Evolutionary conservation across 2,888 invertebrate genomes (phyloP).

Genomic region (Xanthia togata): DNA sequence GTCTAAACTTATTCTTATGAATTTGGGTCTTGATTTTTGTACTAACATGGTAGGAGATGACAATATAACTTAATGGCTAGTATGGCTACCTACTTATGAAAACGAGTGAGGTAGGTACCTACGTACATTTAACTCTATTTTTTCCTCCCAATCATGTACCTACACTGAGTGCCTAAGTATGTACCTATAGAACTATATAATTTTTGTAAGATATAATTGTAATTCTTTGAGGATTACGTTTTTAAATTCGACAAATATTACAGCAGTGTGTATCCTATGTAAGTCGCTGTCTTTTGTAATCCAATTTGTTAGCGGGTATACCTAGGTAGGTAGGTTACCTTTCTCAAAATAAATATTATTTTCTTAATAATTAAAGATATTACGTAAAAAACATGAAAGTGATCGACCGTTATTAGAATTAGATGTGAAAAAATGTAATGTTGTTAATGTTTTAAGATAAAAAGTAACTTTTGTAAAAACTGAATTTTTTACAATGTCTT

Average conservation of each 20-base stretch:
- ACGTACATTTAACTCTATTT: not conserved
- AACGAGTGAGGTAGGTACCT: not conserved
- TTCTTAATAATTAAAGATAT: constrained; percentile 83
- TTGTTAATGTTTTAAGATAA: constrained; percentile 92
- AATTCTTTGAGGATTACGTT: constrained; percentile 48
- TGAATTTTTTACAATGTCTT: constrained; percentile 93
- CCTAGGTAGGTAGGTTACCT: no score
- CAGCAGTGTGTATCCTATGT: constrained; percentile 60
- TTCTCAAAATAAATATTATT: constrained; percentile 79
- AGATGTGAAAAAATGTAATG: constrained; percentile 90
- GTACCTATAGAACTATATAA: constrained; percentile 44
- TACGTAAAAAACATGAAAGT: constrained; percentile 82
- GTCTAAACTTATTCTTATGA: constrained; percentile 16
- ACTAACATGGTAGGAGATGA: constrained; percentile 18
- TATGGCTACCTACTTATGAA: constrained; percentile 8
- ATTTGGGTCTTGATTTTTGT: constrained; percentile 18
- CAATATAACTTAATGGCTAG: constrained; percentile 11
- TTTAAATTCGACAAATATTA: constrained; percentile 32
- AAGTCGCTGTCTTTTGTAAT: constrained; percentile 46
- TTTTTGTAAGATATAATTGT: constrained; percentile 42
- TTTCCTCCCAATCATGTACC: constrained; percentile 31
- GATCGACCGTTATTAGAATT: constrained; percentile 90
- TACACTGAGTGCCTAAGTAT: constrained; percentile 57
- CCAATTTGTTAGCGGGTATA: constrained; percentile 45
- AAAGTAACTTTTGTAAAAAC: constrained; percentile 93